Conservation (phyloP, 2,888 invertebrate species). For the Carcina quercana region DNA sequence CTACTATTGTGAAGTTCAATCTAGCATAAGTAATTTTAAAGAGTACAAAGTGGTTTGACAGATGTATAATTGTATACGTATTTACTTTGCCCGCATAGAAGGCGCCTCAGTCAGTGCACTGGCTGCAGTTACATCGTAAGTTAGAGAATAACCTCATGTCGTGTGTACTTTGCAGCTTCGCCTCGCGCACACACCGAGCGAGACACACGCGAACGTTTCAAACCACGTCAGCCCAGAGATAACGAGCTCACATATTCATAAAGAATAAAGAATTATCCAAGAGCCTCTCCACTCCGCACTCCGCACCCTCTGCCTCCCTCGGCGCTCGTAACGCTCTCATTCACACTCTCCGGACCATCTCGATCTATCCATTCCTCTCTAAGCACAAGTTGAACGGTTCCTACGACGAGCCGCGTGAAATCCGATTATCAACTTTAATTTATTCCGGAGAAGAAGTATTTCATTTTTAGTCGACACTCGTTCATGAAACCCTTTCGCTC, state of each 20-base stretch:
- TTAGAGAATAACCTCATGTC: conserved; percentile 18
- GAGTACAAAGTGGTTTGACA: too few relatives aligned
- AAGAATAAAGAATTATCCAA: conserved; percentile 73
- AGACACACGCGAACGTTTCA: conserved; percentile 40
- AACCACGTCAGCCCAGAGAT: conserved; percentile 59
- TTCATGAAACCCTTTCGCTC: conserved; percentile 67
- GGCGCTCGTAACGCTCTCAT: conserved; percentile 65
- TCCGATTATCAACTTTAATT: conserved; percentile 72
- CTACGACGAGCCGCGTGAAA: conserved; percentile 40
- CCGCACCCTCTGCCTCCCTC: conserved; percentile 41
- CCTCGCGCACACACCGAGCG: conserved; percentile 38
- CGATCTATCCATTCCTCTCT: conserved; percentile 69
- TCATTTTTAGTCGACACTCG: conserved; percentile 55
- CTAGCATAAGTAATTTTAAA: too few relatives aligned
- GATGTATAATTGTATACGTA: too few relatives aligned
- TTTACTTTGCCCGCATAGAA: too few relatives aligned
- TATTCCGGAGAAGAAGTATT: conserved; percentile 70
- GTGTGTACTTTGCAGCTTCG: conserved; percentile 23
- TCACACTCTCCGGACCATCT: conserved; percentile 67
- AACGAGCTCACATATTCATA: conserved; percentile 75
- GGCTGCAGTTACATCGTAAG: conserved; percentile 12
- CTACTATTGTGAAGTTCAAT: too few relatives aligned
- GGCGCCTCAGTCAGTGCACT: conserved; percentile 39
- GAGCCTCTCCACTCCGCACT: conserved; percentile 45
- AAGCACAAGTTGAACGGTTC: conserved; percentile 49